phyloP scores from a whole-genome alignment of 2,888 invertebrate genomes.

The Coleophora flavipennella region DNA sequence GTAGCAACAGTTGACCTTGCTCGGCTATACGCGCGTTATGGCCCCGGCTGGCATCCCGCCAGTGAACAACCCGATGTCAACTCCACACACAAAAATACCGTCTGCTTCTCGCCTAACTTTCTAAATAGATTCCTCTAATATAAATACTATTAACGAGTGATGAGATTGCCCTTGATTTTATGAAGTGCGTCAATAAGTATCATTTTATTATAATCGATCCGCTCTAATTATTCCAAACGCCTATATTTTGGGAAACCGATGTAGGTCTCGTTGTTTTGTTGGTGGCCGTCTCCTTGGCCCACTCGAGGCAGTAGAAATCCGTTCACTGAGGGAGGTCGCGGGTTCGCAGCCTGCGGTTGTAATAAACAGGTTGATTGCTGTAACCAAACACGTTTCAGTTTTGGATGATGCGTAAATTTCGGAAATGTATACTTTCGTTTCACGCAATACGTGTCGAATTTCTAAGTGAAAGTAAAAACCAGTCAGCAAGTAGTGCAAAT shows the following conservation, averaged over 20 bases:
- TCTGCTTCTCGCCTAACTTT: constrained; percentile 27
- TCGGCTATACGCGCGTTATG: constrained; percentile 53
- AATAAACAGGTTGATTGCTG: neutral
- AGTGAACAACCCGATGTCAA: constrained; percentile 56
- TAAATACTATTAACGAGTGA: constrained; percentile 8
- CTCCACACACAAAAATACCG: constrained; percentile 60
- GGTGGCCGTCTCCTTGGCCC: constrained; percentile 6
- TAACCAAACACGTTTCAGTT: too few species aligned
- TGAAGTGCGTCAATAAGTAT: constrained; percentile 2
- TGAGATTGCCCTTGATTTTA: constrained; percentile 9
- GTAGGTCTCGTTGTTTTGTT: constrained; percentile 1
- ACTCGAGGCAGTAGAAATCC: neutral
- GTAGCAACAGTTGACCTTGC: constrained; percentile 67
- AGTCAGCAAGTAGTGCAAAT: neutral
- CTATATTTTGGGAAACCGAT: constrained; percentile 2
- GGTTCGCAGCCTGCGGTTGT: neutral
- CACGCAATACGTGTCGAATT: too few species aligned
- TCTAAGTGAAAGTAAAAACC: neutral
- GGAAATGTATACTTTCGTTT: neutral
- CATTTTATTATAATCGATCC: too few species aligned
- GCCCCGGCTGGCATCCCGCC: constrained; percentile 50
- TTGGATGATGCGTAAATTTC: neutral
- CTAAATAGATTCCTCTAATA: constrained; percentile 25
- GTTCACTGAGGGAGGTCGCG: neutral
- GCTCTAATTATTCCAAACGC: neutral